Percentiles rank a stretch among this genome's conserved stretches.
Evolutionary conservation across 2,113 vertebrate genomes (phyloP).

Genomic region (Crotalus tigris): DNA sequence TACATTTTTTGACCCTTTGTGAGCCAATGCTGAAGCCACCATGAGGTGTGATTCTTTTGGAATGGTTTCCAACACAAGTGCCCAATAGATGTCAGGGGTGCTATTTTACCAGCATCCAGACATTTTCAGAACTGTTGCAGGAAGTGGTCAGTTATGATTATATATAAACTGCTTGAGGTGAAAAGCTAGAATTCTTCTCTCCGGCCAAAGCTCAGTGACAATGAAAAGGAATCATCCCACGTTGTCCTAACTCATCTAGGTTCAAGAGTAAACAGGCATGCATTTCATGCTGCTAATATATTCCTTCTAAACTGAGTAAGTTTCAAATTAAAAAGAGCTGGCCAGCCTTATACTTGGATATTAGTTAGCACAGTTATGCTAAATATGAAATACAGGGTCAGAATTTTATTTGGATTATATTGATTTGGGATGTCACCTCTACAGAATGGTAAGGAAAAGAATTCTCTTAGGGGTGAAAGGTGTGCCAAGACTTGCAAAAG

Average conservation of each 20-base stretch:
- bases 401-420: conserved; percentile 1
- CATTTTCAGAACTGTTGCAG: not conserved
- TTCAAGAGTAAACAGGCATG: not conserved
- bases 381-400: not conserved
- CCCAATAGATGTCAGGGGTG: not conserved
- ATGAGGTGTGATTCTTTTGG: not conserved
- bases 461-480: not conserved
- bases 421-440: not conserved
- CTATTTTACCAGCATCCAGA: not conserved
- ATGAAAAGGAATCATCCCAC: not conserved
- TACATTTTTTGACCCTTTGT: not conserved
- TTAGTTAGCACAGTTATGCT: not conserved
- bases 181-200: not conserved
- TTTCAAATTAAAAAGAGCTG: not conserved
- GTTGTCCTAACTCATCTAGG: not conserved
- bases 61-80: not conserved
- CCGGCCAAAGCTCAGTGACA: not conserved
- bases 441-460: conserved; percentile 21
- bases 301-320: not conserved
- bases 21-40: not conserved
- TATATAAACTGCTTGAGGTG: not conserved
- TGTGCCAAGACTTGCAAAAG: conserved; percentile 17
- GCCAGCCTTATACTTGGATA: not conserved
- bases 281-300: not conserved
- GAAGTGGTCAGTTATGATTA: not conserved